Evolutionary conservation across 2,797 vertebrate genomes (phyloP), one percentile per base, ranked within the genome.

Genomic region (Muraenolepis orangiensis): DNA sequence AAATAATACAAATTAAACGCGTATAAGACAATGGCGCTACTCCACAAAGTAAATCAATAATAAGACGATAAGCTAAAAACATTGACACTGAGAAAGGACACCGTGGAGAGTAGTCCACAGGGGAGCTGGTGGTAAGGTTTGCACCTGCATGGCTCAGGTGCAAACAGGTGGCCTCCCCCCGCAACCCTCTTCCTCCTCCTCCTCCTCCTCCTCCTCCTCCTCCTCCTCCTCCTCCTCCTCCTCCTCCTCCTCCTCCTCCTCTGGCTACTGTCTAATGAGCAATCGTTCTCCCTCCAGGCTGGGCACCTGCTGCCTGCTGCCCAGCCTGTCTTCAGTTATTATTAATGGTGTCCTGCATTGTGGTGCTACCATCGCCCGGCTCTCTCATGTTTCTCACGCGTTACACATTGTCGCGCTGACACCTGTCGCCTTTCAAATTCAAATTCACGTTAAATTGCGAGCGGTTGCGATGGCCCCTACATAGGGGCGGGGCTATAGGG

Each of bases 221-320:
- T 89, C 86, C n/a, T n/a, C n/a, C n/a, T n/a, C 86, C 85, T 88
- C 86, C 84, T 88, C 88, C 51, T 61, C 51, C 10, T 23, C 51
- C 18, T 61, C 51, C 29, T 30, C 29, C 64, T 51, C 42, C 18
- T 20, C 18, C 42, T 51, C 42, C 18, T 20, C 87, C 84, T 89
- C 86, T 84, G 87, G 85, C 84, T 89, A 87, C 90, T n/a, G n/a
- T n/a, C n/a, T 93, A 91, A 94, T 90, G 87, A 88, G 87, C 80
- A n/a, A 77, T 84, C 83, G n/a, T n/a, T 83, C 84, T 84, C 81
- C 74, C 85, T 84, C 83, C 64, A 80, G 79, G 92, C 91, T 93
- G 94, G 88, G 80, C 91, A 92, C 92, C 93, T 93, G 92, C 92
- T 85, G 76, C 87, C 64, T n/a, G n/a, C n/a, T n/a, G n/a, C n/a